phyloP scores from a whole-genome alignment of 2,888 invertebrate genomes.

The Cryptocephalus primarius region DNA sequence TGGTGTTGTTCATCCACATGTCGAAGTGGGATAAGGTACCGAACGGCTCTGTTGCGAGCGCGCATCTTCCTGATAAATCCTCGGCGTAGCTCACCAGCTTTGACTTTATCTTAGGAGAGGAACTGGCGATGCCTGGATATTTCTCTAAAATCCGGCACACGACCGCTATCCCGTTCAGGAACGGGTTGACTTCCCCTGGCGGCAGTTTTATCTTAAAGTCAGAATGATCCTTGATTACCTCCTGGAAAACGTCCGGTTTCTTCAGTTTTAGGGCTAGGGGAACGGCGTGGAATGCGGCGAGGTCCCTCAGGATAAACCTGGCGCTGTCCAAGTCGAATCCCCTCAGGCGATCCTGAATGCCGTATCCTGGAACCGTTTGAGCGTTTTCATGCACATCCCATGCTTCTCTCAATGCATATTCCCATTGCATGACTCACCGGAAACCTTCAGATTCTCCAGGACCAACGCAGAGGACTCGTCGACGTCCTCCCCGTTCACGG shows the following conservation, averaged over 20 bases:
- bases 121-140: constrained; percentile 5
- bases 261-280: not conserved
- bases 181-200: not conserved
- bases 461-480: too few species aligned
- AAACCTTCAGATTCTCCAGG: too few species aligned
- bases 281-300: constrained; percentile 1
- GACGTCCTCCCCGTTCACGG: too few species aligned
- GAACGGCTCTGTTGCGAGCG: constrained; percentile 28
- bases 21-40: constrained; percentile 44
- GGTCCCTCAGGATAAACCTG: not conserved
- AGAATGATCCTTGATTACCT: not conserved
- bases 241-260: constrained; percentile 2
- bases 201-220: not conserved
- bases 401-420: too few species aligned
- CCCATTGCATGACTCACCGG: too few species aligned
- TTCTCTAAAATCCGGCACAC: constrained; percentile 4
- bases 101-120: constrained; percentile 3
- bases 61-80: not conserved
- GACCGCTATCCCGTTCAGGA: not conserved
- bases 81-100: not conserved
- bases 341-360: not conserved
- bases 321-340: not conserved
- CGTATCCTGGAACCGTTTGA: not conserved
- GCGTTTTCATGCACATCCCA: too few species aligned
- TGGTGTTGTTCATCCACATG: constrained; percentile 47